Evolutionary conservation across 2,888 invertebrate genomes (phyloP).

Genomic region (Galeruca laticollis): DNA sequence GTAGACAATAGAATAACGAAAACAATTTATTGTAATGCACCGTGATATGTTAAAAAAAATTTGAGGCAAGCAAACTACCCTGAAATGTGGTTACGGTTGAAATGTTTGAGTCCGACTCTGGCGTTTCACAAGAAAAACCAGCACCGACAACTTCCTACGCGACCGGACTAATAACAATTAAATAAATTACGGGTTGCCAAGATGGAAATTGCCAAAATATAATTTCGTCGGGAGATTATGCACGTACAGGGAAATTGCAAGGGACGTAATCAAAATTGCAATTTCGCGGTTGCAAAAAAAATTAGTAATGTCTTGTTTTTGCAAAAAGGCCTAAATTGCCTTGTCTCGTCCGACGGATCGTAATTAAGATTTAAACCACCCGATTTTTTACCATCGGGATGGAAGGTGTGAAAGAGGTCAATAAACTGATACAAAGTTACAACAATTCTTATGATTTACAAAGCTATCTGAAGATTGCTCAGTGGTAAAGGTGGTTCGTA

Average conservation of each 20-base stretch:
- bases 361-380: slow-evolving; percentile 9
- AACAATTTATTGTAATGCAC: too few relatives aligned
- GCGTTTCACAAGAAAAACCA: neutral
- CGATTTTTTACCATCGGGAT: neutral
- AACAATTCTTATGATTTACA: too few relatives aligned
- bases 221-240: slow-evolving; percentile 24
- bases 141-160: neutral
- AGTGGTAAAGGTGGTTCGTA: too few relatives aligned
- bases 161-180: slow-evolving; percentile 21
- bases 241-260: slow-evolving; percentile 26
- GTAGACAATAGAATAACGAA: too few relatives aligned
- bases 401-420: neutral
- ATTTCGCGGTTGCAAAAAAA: slow-evolving; percentile 10
- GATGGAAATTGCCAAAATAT: slow-evolving; percentile 29
- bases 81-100: neutral
- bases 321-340: slow-evolving; percentile 1
- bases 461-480: too few relatives aligned
- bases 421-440: neutral
- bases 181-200: slow-evolving; percentile 35
- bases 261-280: slow-evolving; percentile 28
- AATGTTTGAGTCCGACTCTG: neutral
- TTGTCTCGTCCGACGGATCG: slow-evolving; percentile 3
- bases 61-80: too few relatives aligned
- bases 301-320: neutral
- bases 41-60: too few relatives aligned